Evolutionary conservation across 92 coral and sea anemone genomes (phyloP).

Genomic region (Phenganax subtilis): DNA sequence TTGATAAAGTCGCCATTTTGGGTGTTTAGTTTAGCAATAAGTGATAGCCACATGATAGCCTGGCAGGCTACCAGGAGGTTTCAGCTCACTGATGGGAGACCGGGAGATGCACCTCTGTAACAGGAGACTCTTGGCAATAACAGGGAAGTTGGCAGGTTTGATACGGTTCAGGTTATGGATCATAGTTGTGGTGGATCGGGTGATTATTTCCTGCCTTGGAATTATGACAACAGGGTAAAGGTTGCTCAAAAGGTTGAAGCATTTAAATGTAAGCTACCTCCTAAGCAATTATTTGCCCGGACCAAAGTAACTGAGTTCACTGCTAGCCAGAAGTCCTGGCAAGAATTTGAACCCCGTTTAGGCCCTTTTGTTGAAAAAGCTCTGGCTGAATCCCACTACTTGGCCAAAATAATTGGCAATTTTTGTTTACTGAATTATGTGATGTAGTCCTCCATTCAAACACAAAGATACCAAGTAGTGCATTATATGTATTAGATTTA

Average conservation of each 20-base stretch:
- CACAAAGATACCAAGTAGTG: slow-evolving; percentile 32
- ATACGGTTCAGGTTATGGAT: slow-evolving; percentile 28
- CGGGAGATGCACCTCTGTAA: slow-evolving; percentile 29
- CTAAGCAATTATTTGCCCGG: slow-evolving; percentile 44
- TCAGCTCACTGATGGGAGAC: slow-evolving; percentile 28
- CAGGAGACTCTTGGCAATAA: slow-evolving; percentile 27
- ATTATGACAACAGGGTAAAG: slow-evolving; percentile 30
- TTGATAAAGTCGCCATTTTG: slow-evolving; percentile 19
- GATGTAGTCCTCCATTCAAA: slow-evolving; percentile 23
- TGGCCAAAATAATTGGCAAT: slow-evolving; percentile 55
- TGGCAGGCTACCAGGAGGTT: slow-evolving; percentile 29
- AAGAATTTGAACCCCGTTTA: slow-evolving; percentile 45
- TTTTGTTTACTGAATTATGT: slow-evolving; percentile 41
- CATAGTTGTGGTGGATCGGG: slow-evolving; percentile 38
- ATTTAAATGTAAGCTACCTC: slow-evolving; percentile 41
- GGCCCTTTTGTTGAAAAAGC: slow-evolving; percentile 50
- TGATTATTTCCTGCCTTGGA: slow-evolving; percentile 52
- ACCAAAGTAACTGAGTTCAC: slow-evolving; percentile 52
- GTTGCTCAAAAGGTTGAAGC: slow-evolving; percentile 43
- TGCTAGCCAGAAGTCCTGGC: slow-evolving; percentile 50
- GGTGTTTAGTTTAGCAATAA: too few relatives aligned
- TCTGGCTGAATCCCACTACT: slow-evolving; percentile 50
- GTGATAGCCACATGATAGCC: too few relatives aligned
- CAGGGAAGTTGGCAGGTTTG: slow-evolving; percentile 18
- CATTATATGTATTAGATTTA: slow-evolving; percentile 11